Conservation (phyloP, 2,888 invertebrate species). For the Schrankia costaestrigalis region DNA sequence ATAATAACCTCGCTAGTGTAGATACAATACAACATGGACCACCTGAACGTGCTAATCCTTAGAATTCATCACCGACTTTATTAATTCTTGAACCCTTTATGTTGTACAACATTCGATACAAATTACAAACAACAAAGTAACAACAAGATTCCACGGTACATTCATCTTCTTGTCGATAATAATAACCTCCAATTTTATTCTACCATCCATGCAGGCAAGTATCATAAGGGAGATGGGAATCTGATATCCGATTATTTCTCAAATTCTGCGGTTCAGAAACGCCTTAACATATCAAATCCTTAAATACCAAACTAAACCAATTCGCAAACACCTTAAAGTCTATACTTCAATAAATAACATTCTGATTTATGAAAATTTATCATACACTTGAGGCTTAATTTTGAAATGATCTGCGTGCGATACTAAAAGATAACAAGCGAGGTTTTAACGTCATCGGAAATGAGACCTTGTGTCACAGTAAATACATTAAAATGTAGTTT, state of each 20-base stretch:
- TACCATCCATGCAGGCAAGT: slow-evolving; percentile 48
- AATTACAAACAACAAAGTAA: slow-evolving; percentile 16
- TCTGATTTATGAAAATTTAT: slow-evolving; percentile 80
- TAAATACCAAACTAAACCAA: slow-evolving; percentile 69
- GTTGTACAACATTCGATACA: slow-evolving; percentile 8
- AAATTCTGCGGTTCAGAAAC: slow-evolving; percentile 48
- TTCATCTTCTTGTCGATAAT: slow-evolving; percentile 49
- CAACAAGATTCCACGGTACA: slow-evolving; percentile 18
- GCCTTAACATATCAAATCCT: slow-evolving; percentile 55
- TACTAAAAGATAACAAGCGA: slow-evolving; percentile 45
- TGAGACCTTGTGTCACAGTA: slow-evolving; percentile 47
- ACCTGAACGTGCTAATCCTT: slow-evolving; percentile 8
- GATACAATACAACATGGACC: slow-evolving; percentile 17
- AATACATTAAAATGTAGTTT: slow-evolving; percentile 48
- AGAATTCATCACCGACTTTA: slow-evolving; percentile 13
- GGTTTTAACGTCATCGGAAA: slow-evolving; percentile 45
- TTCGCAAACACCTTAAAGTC: slow-evolving; percentile 74
- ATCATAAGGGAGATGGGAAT: slow-evolving; percentile 53
- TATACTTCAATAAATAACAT: slow-evolving; percentile 75
- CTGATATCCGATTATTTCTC: slow-evolving; percentile 62
- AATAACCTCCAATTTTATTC: slow-evolving; percentile 49
- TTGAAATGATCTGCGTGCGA: slow-evolving; percentile 64
- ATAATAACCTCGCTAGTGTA: slow-evolving; percentile 22
- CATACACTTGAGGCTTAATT: slow-evolving; percentile 79
- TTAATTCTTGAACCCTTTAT: slow-evolving; percentile 13